A percentile compares a stretch with the other conserved stretches of the same genome.
These are phyloP conservation scores for Agapostemon virescens DNA, from an alignment of 2,888 invertebrate species.

Conservation along the genomic window DNA sequence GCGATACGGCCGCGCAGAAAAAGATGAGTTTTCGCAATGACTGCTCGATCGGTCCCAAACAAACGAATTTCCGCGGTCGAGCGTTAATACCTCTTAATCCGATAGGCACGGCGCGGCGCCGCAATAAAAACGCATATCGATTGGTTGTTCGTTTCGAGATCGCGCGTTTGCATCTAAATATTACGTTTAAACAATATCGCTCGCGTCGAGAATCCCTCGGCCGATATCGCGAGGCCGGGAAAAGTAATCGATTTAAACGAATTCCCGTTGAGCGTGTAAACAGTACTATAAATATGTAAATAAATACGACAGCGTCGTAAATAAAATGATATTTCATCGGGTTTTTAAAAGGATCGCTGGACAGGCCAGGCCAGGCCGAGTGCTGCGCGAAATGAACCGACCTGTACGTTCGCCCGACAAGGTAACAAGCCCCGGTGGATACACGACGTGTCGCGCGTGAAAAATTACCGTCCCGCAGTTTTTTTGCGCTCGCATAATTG, in stretches of 20 bases:
- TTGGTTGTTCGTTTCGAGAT: neutral
- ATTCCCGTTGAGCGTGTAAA: neutral
- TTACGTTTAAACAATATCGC: neutral
- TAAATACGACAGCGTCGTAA: neutral
- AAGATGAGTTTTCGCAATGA: neutral
- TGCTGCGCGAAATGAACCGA: neutral
- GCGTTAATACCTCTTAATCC: neutral
- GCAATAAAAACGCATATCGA: neutral
- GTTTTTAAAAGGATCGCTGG: too few relatives aligned
- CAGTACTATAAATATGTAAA: neutral
- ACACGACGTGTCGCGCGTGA: slow-evolving; percentile 11
- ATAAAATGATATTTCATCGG: neutral
- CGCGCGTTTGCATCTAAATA: slow-evolving; percentile 7
- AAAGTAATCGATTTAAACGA: neutral
- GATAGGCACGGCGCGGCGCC: neutral
- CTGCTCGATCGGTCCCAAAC: neutral
- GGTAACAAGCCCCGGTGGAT: slow-evolving; percentile 10
- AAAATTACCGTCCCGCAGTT: slow-evolving; percentile 17
- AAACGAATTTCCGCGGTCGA: slow-evolving; percentile 1
- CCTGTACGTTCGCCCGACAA: slow-evolving; percentile 3
- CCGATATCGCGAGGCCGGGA: neutral
- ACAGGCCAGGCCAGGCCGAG: too few relatives aligned
- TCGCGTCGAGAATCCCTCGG: neutral
- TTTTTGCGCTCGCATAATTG: slow-evolving; percentile 14
- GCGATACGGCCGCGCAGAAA: neutral